Base-by-base conservation (phyloP, 2,797 vertebrate genomes). In the Urocyon cinereoargenteus region DNA sequence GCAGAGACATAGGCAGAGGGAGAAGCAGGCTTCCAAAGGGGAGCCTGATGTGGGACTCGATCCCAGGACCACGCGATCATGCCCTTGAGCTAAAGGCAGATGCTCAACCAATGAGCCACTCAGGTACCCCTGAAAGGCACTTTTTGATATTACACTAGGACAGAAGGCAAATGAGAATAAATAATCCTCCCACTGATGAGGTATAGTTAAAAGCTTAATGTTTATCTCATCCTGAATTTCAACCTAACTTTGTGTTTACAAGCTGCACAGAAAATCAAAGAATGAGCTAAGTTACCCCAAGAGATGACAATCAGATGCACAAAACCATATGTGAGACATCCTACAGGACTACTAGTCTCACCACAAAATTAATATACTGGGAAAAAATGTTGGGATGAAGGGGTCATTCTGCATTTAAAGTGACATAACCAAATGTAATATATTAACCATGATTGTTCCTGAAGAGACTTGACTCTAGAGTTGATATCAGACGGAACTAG, bases 381-480 rank as follows among this genome's bases (percentile, higher is more conserved):
- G 5, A 22, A 26, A 61, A 90, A 61, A 55, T 49, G 18, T 14
- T 86, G 89, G 9, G 14, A 11, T 31, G n/a, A 49, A 31, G 34
- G 51, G 72, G 77, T 57, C 45, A 45, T 36, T 92, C 61, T 66
- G 57, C 45, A 40, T 75, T 51, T 81, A 84, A 86, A 90, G 61
- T 90, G 19, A 86, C 57, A 26, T 66, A 78, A 73, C 13, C 28
- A 95, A 83, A 68, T 51, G 24, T 26, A 73, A 62, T 59, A 28
- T 40, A 19, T 45, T 24, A 72, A 53, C 8, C 36, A 75, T 78
- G 28, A 75, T 19, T 86, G 6, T 94, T 96, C 21, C 51, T 83
- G 11, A 12, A 49, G 51, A 97, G 95, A 68, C 59, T n/a, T 93
- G 40, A 92, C 75, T 88, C 91, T 72, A 31, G 15, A 85, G 10